Base-by-base conservation (phyloP, 2,113 vertebrate species). In the Meles meles region DNA sequence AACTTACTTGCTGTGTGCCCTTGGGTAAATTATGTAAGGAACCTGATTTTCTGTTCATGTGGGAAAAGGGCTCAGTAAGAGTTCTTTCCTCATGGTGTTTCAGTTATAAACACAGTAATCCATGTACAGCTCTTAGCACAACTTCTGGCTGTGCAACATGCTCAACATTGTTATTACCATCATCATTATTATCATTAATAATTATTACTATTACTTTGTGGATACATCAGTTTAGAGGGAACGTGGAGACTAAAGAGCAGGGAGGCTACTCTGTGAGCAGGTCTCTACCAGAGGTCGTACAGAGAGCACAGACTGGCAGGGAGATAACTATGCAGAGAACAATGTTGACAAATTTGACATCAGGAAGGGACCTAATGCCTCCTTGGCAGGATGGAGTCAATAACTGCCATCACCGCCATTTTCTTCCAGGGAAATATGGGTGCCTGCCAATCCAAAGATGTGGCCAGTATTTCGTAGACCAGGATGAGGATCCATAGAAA, bases 231-330 rank as follows among this genome's bases (percentile, higher is more conserved):
- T 23, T 83, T 47, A 18, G 63, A 88, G 23, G 13, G 34, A 52
- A 20, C 0, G 1, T 72, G 18, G 17, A 34, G n/a, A 57, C 18
- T 17, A 85, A 31, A 63, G 92, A 20, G 5, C 44, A 42, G 61
- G 55, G n/a, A 76, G 49, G 39, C 20, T 20, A 29, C 3, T 2
- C 15, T 4, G 14, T 71, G 25, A 42, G 39, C 20, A 84, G n/a
- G 7, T 15, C 37, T 34, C 6, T 0, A 3, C 7, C 21, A 17
- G 49, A 59, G 20, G 15, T 3, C 23, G 10, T 18, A 18, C 1
- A 39, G 31, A 67, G 3, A 82, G 12, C 47, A n/a, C 11, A 44
- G 31, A 44, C 6, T 65, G 18, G 23, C 55, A 39, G 14, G 7
- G 18, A 44, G 9, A 31, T 3, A 37, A 55, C 12, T 1, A 0